These are phyloP conservation scores for Oreochromis mossambicus DNA, from an alignment of 2,797 vertebrate species.

Conservation along the genomic window DNA sequence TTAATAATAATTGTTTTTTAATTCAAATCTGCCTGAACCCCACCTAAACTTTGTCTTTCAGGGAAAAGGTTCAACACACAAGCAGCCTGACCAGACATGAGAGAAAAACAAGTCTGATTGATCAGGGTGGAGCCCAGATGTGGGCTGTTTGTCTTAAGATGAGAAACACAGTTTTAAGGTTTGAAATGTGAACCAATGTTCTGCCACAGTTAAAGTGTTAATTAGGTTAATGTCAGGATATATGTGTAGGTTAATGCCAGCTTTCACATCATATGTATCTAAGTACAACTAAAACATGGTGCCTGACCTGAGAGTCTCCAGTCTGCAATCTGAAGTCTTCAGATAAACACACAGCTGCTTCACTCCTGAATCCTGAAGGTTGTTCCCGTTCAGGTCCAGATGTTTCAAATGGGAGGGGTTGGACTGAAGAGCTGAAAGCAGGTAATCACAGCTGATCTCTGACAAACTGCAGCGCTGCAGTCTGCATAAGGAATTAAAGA, in stretches of 20 bases:
- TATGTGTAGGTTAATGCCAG: background rate
- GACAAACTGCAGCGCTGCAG: background rate
- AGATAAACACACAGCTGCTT: background rate
- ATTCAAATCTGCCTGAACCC: background rate
- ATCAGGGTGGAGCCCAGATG: background rate
- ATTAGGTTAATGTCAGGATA: rapidly evolving
- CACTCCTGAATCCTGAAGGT: background rate
- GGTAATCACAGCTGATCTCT: rapidly evolving
- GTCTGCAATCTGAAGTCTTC: background rate
- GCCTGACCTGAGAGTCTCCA: background rate
- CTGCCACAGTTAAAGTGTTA: background rate
- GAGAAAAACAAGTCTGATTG: background rate
- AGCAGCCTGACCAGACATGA: background rate
- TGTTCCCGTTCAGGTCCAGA: rapidly evolving
- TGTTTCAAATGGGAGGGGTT: background rate
- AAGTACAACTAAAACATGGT: background rate
- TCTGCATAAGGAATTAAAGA: background rate
- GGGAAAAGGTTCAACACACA: background rate
- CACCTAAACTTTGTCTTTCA: background rate
- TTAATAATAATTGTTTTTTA: background rate
- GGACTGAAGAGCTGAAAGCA: background rate
- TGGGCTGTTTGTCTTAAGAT: rapidly evolving
- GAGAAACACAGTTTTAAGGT: background rate
- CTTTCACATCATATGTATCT: background rate
- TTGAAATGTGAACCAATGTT: background rate